These are phyloP conservation scores for Nautilus pompilius DNA, from an alignment of 1,140 invertebrate species.

Conservation along the genomic window DNA sequence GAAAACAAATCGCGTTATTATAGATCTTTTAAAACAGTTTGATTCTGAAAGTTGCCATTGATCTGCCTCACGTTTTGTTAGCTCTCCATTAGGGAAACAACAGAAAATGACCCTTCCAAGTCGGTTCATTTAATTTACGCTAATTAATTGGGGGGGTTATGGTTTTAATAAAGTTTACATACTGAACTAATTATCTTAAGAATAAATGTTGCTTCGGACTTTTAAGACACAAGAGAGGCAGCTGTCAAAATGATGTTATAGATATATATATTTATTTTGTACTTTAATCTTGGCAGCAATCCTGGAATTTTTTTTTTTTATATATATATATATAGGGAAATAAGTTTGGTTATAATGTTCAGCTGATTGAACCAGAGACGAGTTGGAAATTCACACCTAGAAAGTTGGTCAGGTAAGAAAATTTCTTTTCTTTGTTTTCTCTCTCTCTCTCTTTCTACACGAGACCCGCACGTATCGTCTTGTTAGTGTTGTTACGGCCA, in stretches of 20 bases:
- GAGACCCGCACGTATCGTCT: too few relatives aligned
- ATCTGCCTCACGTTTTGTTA: too few relatives aligned
- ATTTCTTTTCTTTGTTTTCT: background rate
- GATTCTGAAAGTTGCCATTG: too few relatives aligned
- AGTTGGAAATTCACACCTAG: constrained; percentile 68
- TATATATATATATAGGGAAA: constrained; percentile 46
- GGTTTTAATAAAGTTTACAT: too few relatives aligned
- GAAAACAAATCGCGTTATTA: too few relatives aligned
- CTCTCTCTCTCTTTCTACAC: background rate
- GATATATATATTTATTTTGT: background rate
- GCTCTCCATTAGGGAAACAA: too few relatives aligned
- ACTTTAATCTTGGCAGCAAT: background rate
- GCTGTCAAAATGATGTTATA: background rate
- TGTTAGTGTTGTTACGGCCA: too few relatives aligned
- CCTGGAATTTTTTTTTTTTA: too few relatives aligned
- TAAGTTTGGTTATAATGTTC: constrained; percentile 69
- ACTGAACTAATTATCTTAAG: background rate
- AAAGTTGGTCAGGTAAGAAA: constrained; percentile 50
- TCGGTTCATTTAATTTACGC: too few relatives aligned
- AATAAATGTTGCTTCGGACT: background rate
- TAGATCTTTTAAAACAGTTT: too few relatives aligned
- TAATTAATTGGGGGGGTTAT: too few relatives aligned
- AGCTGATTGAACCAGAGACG: constrained; percentile 74
- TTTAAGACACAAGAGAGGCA: background rate
- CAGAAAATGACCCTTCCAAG: too few relatives aligned